phyloP scores from a whole-genome alignment of 2,797 vertebrate genomes.

The Eremophila alpestris region DNA sequence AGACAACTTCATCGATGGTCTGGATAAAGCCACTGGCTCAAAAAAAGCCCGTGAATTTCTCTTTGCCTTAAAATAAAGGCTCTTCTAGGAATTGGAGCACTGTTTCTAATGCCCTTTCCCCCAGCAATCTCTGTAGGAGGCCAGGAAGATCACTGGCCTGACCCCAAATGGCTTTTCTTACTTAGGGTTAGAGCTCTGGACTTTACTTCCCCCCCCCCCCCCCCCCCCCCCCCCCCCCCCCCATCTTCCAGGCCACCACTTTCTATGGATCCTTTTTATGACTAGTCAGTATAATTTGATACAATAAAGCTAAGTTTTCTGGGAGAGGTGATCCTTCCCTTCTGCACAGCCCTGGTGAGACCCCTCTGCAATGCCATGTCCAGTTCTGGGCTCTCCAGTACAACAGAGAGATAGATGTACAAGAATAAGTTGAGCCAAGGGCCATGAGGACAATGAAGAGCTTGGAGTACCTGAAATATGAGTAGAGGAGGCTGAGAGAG shows the following conservation, averaged over 20 bases:
- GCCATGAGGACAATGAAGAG: not conserved
- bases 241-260: not conserved
- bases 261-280: not conserved
- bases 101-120: not conserved
- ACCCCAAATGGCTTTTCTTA: not conserved
- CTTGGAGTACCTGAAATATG: not conserved
- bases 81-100: not conserved
- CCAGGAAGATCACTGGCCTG: not conserved
- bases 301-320: not conserved
- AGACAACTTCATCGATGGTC: not conserved
- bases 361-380: not conserved
- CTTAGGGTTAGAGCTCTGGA: not conserved
- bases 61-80: not conserved
- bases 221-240: too few relatives aligned
- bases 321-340: not conserved
- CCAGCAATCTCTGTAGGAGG: not conserved
- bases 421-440: not conserved
- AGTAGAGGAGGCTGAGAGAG: not conserved
- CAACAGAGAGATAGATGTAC: not conserved
- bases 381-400: not conserved
- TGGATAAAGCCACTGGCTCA: not conserved
- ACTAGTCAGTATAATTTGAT: not conserved
- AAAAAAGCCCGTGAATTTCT: not conserved
- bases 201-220: not conserved
- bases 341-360: not conserved